phyloP scores from a whole-genome alignment of 2,888 invertebrate species.

The Tanypteryx hageni region DNA sequence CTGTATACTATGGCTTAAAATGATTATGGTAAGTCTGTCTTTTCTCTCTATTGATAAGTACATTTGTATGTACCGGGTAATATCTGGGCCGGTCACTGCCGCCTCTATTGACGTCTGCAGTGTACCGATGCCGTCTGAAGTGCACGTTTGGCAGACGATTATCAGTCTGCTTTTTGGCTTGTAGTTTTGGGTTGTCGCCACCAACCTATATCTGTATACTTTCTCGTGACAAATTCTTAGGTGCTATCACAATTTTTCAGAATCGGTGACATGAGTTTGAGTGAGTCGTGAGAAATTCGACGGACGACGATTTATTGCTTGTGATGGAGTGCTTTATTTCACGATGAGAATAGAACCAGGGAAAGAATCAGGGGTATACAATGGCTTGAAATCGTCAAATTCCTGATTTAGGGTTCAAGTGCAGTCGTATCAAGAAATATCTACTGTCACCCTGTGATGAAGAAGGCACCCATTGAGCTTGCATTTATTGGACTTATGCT shows the following conservation, averaged over 20 bases:
- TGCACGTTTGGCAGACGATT: slow-evolving; percentile 41
- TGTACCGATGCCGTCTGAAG: slow-evolving; percentile 60
- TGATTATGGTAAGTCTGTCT: slow-evolving; percentile 68
- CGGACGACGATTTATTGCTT: slow-evolving; percentile 57
- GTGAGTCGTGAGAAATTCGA: slow-evolving; percentile 59
- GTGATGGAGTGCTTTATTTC: slow-evolving; percentile 59
- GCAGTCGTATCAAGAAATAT: slow-evolving; percentile 58
- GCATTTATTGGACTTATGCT: slow-evolving; percentile 61
- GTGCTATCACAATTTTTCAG: slow-evolving; percentile 62
- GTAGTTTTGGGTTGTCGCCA: slow-evolving; percentile 60
- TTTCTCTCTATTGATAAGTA: slow-evolving; percentile 42
- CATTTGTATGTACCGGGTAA: slow-evolving; percentile 61
- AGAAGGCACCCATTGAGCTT: slow-evolving; percentile 63
- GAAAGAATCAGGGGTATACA: slow-evolving; percentile 60
- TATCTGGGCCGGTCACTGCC: slow-evolving; percentile 63
- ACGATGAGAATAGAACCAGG: slow-evolving; percentile 60
- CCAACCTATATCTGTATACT: slow-evolving; percentile 39
- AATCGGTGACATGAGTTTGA: slow-evolving; percentile 63
- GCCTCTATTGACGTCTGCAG: slow-evolving; percentile 63
- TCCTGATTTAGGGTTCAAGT: slow-evolving; percentile 61
- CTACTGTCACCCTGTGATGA: slow-evolving; percentile 59
- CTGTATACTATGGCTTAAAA: slow-evolving; percentile 67
- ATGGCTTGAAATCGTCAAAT: slow-evolving; percentile 62
- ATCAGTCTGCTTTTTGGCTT: slow-evolving; percentile 44
- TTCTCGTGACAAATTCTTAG: slow-evolving; percentile 61